Evolutionary conservation across 2,113 vertebrate genomes (phyloP), one percentile per base, ranked within the genome.

Genomic region (Mastomys natalensis): DNA sequence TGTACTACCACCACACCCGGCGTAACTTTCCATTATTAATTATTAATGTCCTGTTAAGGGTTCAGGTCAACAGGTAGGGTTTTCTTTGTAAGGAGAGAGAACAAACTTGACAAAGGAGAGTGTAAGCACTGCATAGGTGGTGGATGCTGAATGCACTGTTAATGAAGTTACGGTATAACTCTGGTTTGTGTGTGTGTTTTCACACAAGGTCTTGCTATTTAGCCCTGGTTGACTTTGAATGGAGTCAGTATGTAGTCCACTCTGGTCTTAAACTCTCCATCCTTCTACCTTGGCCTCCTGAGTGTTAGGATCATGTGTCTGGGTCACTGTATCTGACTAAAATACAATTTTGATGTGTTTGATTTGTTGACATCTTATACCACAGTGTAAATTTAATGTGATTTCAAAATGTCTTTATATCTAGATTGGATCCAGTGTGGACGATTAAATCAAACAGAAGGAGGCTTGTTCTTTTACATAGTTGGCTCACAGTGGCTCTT

Each of bases 371-470:
- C 26, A 78, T 73, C 22, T 74, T 78, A 85, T 73, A 15, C 19
- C 21, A 66, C 10, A 48, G 1, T 85, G 4, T 90, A 90, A 73
- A 85, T 34, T 95, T 89, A 94, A 94, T 1, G 0, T 93, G 82
- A 84, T 94, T 91, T 96, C 66, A 92, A 84, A 82, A 87, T 89
- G 53, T 95, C 96, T 96, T 96, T 93, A 29, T 68, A 82, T 96
- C 73, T 96, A 97, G 95, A 74, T 96, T 73, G 81, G 80, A 90
- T 10, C 40, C 60, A 66, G 82, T 48, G 82, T 86, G 60, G 82
- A 48, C 16, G 3, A 86, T 34, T 62, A 66, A 40, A 45, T 82
- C 80, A 72, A 43, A 53, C 70, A 8, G 43, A 70, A 48, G 84
- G 29, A 80, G 70, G 45, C 68, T 84, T 90, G 60, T 43, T 68